A percentile compares a stretch with the other conserved stretches of the same genome.
Conservation (phyloP, 1,140 invertebrate genomes). For the Panonychus citri region DNA sequence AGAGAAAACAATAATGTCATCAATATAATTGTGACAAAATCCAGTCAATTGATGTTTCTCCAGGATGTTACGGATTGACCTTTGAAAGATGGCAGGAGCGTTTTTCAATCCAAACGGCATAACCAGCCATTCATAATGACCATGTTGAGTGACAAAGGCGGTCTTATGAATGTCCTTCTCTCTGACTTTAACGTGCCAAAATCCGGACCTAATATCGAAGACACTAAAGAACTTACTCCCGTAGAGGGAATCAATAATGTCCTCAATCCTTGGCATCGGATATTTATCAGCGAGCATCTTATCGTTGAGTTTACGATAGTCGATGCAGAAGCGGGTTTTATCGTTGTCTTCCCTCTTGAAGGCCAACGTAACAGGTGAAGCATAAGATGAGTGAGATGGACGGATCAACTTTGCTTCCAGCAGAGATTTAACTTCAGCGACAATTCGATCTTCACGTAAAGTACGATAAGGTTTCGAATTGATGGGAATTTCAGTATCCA, state of each 20-base stretch:
- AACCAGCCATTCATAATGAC: conserved; percentile 7
- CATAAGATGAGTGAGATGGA: background rate
- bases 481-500: background rate
- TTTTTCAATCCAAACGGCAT: conserved; percentile 16
- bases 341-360: background rate
- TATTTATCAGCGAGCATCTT: background rate
- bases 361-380: background rate
- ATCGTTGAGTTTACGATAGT: conserved; percentile 4
- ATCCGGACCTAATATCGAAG: conserved; percentile 7
- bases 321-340: conserved; percentile 1
- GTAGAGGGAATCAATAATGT: background rate
- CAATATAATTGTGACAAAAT: conserved; percentile 12
- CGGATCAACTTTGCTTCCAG: no score
- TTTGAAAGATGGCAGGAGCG: conserved; percentile 16
- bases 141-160: conserved; percentile 7
- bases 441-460: background rate
- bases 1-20: conserved; percentile 16
- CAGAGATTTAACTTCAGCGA: background rate
- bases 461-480: background rate
- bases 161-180: conserved; percentile 12
- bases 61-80: conserved; percentile 13
- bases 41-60: background rate
- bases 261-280: background rate
- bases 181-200: conserved; percentile 5
- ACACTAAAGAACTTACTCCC: conserved; percentile 4